These are phyloP conservation scores for Drosophila obscura DNA, from an alignment of 1,140 invertebrate species.

Conservation along the genomic window DNA sequence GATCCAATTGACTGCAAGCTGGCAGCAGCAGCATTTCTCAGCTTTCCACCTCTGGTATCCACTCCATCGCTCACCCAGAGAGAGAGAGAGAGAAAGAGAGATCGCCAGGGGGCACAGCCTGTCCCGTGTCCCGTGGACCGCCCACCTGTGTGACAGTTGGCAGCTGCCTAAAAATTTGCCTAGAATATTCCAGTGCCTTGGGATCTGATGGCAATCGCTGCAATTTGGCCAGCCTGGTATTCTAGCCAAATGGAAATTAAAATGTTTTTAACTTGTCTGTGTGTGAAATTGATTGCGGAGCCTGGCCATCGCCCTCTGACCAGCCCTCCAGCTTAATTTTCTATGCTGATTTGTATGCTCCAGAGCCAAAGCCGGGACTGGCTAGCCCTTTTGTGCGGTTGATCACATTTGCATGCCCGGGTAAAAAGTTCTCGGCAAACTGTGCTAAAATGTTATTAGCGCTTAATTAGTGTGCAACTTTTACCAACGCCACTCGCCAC, in stretches of 20 bases:
- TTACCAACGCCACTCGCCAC: slow-evolving; percentile 37
- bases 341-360: neutral
- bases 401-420: slow-evolving; percentile 51
- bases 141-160: slow-evolving; percentile 71
- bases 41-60: neutral
- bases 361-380: neutral
- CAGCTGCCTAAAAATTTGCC: slow-evolving; percentile 74
- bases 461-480: slow-evolving; percentile 78
- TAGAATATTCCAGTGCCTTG: slow-evolving; percentile 60
- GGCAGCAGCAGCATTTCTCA: slow-evolving; percentile 43
- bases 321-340: neutral
- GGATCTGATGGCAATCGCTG: slow-evolving; percentile 72
- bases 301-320: slow-evolving; percentile 3
- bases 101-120: slow-evolving; percentile 53
- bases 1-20: slow-evolving; percentile 55
- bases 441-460: slow-evolving; percentile 76
- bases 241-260: slow-evolving; percentile 75
- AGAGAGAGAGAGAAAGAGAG: neutral
- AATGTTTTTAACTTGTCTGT: slow-evolving; percentile 59
- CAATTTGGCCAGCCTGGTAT: slow-evolving; percentile 65
- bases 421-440: slow-evolving; percentile 52
- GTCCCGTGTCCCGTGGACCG: slow-evolving; percentile 20
- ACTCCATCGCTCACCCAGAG: slow-evolving; percentile 4
- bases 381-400: slow-evolving; percentile 23
- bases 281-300: slow-evolving; percentile 56